Conservation (phyloP, 2,888 invertebrate genomes). For the Coleophora flavipennella region DNA sequence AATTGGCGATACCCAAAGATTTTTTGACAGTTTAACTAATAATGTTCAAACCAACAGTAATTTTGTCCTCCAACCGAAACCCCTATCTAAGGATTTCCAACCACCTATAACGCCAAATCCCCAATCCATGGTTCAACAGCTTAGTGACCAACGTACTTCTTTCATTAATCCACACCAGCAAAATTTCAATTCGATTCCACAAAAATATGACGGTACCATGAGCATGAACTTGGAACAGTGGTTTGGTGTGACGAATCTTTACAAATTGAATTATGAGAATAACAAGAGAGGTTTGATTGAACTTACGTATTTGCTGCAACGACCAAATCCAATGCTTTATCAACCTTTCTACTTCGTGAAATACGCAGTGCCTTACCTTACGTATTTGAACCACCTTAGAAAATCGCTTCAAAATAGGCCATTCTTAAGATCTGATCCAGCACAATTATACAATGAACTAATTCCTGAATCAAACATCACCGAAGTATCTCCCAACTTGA, state of each 20-base stretch:
- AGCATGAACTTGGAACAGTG: conserved; percentile 11
- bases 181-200: too few relatives aligned
- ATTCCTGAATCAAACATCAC: conserved; percentile 28
- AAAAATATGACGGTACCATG: too few relatives aligned
- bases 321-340: conserved; percentile 29
- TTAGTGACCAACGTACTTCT: too few relatives aligned
- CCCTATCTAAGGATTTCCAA: too few relatives aligned
- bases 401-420: conserved; percentile 26
- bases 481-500: conserved; percentile 32
- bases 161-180: too few relatives aligned
- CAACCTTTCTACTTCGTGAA: conserved; percentile 44
- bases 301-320: conserved; percentile 42
- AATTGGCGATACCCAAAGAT: too few relatives aligned
- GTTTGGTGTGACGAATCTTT: conserved; percentile 24
- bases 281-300: conserved; percentile 33
- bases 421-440: conserved; percentile 24
- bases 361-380: conserved; percentile 38
- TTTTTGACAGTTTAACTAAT: too few relatives aligned
- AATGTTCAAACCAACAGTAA: too few relatives aligned
- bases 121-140: too few relatives aligned
- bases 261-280: conserved; percentile 25
- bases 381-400: conserved; percentile 27
- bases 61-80: too few relatives aligned
- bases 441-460: conserved; percentile 31
- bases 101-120: too few relatives aligned